phyloP scores from a whole-genome alignment of 2,113 vertebrate species.

The Rafetus swinhoei region DNA sequence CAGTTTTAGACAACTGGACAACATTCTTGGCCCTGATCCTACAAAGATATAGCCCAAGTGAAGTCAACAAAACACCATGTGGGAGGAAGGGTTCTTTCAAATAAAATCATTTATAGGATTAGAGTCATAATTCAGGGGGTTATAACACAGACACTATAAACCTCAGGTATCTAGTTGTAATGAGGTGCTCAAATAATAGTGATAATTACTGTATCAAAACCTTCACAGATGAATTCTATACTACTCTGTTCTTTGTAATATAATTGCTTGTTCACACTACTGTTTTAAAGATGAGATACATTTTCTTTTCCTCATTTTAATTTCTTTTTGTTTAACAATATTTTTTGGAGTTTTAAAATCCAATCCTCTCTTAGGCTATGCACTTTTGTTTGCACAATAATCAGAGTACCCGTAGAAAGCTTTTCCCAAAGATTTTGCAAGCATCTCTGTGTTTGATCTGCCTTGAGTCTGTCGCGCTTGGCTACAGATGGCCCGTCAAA shows the following conservation, averaged over 20 bases:
- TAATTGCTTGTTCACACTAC: not conserved
- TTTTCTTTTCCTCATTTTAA: not conserved
- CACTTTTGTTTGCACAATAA: not conserved
- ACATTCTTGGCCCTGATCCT: not conserved
- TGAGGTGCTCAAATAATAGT: not conserved
- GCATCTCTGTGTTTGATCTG: conserved; percentile 35
- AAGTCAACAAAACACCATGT: not conserved
- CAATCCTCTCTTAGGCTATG: not conserved
- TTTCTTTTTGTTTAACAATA: not conserved
- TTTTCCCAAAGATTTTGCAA: conserved; percentile 48
- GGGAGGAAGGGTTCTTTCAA: not conserved
- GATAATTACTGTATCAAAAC: not conserved
- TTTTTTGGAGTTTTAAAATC: not conserved
- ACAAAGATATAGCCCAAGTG: not conserved
- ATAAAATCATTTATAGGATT: not conserved
- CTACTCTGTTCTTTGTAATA: not conserved
- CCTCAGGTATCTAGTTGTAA: not conserved
- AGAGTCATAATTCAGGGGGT: not conserved
- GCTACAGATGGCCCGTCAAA: conserved; percentile 74
- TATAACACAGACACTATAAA: not conserved
- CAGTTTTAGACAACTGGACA: not conserved
- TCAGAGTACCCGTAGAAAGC: conserved; percentile 20
- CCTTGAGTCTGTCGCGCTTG: conserved; percentile 62
- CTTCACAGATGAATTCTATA: not conserved
- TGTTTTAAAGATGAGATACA: not conserved